Evolutionary conservation across 1,140 invertebrate species (phyloP).

Genomic region (Megathymus violae): DNA sequence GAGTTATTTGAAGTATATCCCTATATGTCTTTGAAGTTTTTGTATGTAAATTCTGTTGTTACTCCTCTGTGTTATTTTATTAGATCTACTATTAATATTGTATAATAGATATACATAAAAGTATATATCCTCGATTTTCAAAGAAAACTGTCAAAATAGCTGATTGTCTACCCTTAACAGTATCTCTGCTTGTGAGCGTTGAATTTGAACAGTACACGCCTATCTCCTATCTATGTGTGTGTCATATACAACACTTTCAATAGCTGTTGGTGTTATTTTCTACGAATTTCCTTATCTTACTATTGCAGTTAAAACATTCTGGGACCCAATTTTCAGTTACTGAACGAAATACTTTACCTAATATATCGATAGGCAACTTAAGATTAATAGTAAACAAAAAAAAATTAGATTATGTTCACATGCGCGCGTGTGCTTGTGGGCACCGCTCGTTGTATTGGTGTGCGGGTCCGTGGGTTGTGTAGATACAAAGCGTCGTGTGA

Average conservation of each 20-base stretch:
- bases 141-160: too few species aligned
- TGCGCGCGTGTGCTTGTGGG: slow-evolving; percentile 9
- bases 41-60: too few species aligned
- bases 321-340: not conserved
- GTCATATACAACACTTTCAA: not conserved
- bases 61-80: too few species aligned
- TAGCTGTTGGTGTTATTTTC: not conserved
- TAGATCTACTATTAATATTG: too few species aligned
- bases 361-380: not conserved
- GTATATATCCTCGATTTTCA: too few species aligned
- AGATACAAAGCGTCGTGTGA: not conserved
- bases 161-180: slow-evolving; percentile 11
- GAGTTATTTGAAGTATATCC: too few species aligned
- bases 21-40: too few species aligned
- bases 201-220: not conserved
- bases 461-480: slow-evolving; percentile 31
- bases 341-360: not conserved
- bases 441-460: slow-evolving; percentile 7
- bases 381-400: not conserved
- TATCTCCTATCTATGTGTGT: slow-evolving; percentile 1
- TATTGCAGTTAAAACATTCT: not conserved
- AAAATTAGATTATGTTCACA: not conserved
- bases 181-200: slow-evolving; percentile 8
- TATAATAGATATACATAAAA: too few species aligned
- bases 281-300: not conserved